Conservation (phyloP, 1,140 invertebrate genomes). For the Meteorus sp. region DNA sequence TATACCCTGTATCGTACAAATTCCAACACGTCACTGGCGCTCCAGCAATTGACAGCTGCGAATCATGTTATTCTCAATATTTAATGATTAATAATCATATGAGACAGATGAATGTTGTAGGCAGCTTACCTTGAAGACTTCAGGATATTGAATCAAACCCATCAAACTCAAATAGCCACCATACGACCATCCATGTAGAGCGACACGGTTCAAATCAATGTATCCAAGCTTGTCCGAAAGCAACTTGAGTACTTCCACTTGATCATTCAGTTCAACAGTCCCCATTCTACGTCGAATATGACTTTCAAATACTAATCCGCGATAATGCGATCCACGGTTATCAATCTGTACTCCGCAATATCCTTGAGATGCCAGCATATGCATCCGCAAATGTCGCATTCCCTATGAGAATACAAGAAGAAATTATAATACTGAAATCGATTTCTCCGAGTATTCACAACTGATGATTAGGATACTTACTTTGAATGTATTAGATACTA, state of each 20-base stretch:
- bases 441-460: too few species aligned
- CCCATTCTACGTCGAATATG: slow-evolving; percentile 89
- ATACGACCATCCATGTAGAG: slow-evolving; percentile 98
- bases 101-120: slow-evolving; percentile 2
- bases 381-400: slow-evolving; percentile 87
- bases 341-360: slow-evolving; percentile 96
- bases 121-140: slow-evolving; percentile 75
- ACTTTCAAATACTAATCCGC: slow-evolving; percentile 90
- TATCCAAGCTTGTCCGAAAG: slow-evolving; percentile 82
- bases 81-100: too few species aligned
- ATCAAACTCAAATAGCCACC: slow-evolving; percentile 88
- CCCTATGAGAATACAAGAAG: slow-evolving; percentile 61
- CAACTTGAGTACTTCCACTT: slow-evolving; percentile 91
- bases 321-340: slow-evolving; percentile 89
- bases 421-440: slow-evolving; percentile 15
- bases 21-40: slow-evolving; percentile 97
- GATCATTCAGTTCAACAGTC: slow-evolving; percentile 92
- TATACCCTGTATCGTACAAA: slow-evolving; percentile 93
- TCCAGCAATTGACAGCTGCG: slow-evolving; percentile 83
- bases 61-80: slow-evolving; percentile 24
- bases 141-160: slow-evolving; percentile 79
- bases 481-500: slow-evolving; percentile 95
- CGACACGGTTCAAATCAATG: slow-evolving; percentile 90
- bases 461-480: slow-evolving; percentile 52
- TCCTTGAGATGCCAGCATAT: slow-evolving; percentile 93